Evolutionary conservation across 1,140 invertebrate genomes (phyloP), one percentile per base, ranked within the genome.

Genomic region (Neoseiulus cucumeris): DNA sequence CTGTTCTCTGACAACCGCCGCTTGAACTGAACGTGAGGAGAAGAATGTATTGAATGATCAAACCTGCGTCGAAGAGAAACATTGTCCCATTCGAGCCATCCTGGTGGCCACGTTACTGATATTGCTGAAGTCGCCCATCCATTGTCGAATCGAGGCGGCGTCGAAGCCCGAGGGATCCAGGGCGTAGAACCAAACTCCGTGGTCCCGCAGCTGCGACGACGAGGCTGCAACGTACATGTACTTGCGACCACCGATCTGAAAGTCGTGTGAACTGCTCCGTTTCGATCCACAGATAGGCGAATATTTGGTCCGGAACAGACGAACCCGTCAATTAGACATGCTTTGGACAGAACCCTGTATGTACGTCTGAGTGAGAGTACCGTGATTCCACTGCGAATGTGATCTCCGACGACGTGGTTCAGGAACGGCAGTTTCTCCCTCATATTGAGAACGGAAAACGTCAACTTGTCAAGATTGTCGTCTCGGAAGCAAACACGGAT

Each of bases 21-120:
- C 33, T 39, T 9, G 33, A 9, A 39, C 4, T 39, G 33, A 39
- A n/a, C n/a, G n/a, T n/a, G 33, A 9, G 9, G 9, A 39, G 33
- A 9, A 39, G 9, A 9, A 39, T 39, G 33, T 6, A 39, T 39
- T 39, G 33, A 39, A 9, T 4, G 4, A 4, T 39, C 4, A 9
- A 22, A 68, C 67, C 41, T 68, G 64, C 5, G 72, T 72, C 42
- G 72, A 72, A 4, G 72, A 73, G 66, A 73, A 73, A 64, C 72
- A 73, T 41, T 73, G 72, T 47, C 72, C 72, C 72, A 73, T 73
- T 66, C 72, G 64, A 20, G 72, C 70, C 71, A 73, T 72, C 42
- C 68, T 68, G 29, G 72, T 73, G n/a, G 72, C 70, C 29, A 73
- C 72, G n/a, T 64, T 70, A 9, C 67, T 65, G 30, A 69, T 70